Percentiles rank a stretch among this genome's conserved stretches.
Evolutionary conservation across 2,113 vertebrate genomes (phyloP).

Genomic region (Sciurus niger): DNA sequence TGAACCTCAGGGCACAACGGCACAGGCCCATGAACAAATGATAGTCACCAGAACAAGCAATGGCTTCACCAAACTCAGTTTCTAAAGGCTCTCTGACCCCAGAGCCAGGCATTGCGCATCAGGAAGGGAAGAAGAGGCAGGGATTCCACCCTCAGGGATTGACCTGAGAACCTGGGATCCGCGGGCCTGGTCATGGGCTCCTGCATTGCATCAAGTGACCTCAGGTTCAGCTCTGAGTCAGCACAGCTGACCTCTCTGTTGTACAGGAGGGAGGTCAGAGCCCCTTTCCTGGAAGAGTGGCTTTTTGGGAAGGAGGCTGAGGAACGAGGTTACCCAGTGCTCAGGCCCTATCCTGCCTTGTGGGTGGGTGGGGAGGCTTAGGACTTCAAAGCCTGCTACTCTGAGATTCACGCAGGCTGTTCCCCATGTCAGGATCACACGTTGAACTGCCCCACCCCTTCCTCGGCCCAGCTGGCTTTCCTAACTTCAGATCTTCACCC

Average conservation of each 20-base stretch:
- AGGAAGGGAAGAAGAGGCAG: neutral
- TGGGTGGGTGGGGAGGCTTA: neutral
- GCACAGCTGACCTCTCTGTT: neutral
- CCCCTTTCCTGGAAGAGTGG: neutral
- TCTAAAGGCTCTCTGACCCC: neutral
- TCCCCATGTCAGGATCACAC: neutral
- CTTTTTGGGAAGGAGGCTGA: neutral
- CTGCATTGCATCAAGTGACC: neutral
- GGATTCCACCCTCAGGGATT: neutral
- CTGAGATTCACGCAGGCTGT: neutral
- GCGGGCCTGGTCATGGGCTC: neutral
- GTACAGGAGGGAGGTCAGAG: neutral
- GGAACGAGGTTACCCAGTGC: neutral
- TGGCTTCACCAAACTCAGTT: neutral
- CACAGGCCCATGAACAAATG: neutral
- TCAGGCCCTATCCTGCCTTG: neutral
- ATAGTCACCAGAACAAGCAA: neutral
- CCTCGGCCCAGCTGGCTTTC: neutral
- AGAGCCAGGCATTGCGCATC: neutral
- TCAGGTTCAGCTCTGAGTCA: conserved; percentile 29
- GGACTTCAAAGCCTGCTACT: neutral
- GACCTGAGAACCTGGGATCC: neutral
- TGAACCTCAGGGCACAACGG: neutral
- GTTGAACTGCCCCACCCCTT: neutral
- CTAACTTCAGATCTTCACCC: neutral